These are phyloP conservation scores for Varroa destructor DNA, from an alignment of 1,140 invertebrate genomes.

Conservation along the genomic window DNA sequence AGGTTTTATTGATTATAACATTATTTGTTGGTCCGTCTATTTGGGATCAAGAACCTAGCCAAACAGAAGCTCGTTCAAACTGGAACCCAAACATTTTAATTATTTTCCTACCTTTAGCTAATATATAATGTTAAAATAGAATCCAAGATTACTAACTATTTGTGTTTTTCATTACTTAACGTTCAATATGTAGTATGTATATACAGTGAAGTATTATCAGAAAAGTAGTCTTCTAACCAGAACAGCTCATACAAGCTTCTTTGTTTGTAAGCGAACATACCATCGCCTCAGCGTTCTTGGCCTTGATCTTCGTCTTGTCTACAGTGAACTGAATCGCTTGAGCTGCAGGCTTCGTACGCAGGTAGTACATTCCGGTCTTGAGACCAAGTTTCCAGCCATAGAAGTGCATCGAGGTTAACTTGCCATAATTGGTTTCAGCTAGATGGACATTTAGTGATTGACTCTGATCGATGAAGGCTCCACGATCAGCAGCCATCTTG, in stretches of 20 bases:
- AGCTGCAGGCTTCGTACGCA: slow-evolving; percentile 88
- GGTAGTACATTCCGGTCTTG: slow-evolving; percentile 98
- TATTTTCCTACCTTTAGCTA: neutral
- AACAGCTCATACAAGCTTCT: slow-evolving; percentile 66
- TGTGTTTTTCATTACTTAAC: neutral
- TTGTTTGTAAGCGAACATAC: slow-evolving; percentile 77
- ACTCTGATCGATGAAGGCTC: slow-evolving; percentile 95
- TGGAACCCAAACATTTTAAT: neutral
- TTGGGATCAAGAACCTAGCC: too few species aligned
- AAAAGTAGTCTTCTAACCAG: slow-evolving; percentile 35
- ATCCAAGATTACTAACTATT: neutral
- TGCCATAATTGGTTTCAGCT: slow-evolving; percentile 78
- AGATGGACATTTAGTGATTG: slow-evolving; percentile 95
- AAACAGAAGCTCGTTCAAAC: too few species aligned
- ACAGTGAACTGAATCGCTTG: slow-evolving; percentile 96
- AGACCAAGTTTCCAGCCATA: slow-evolving; percentile 89
- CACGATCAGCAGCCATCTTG: slow-evolving; percentile 94
- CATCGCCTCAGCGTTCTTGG: slow-evolving; percentile 58
- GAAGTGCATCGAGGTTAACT: slow-evolving; percentile 95
- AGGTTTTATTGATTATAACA: too few species aligned
- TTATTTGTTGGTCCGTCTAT: too few species aligned
- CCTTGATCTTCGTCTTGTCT: slow-evolving; percentile 64
- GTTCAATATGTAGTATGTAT: neutral
- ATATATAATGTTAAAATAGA: neutral
- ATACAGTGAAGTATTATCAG: neutral